phyloP scores from a whole-genome alignment of 2,113 vertebrate species.

The Ivindomyrus marchei region DNA sequence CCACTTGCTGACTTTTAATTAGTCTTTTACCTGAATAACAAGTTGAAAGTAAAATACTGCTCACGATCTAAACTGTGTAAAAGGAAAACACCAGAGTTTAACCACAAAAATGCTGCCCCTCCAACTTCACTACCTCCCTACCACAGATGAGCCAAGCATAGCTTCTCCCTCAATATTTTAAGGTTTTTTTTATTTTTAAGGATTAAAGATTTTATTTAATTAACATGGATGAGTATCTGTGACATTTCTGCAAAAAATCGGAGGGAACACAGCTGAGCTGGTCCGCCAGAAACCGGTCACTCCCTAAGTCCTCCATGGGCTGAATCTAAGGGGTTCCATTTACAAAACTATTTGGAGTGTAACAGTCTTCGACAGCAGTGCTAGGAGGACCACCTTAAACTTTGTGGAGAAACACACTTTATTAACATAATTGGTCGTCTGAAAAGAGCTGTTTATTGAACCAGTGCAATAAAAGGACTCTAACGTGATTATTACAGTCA shows the following conservation, averaged over 20 bases:
- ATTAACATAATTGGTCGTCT: not conserved
- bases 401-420: not conserved
- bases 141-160: not conserved
- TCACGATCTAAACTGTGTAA: not conserved
- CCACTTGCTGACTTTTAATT: not conserved
- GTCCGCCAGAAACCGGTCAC: not conserved
- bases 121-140: not conserved
- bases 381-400: not conserved
- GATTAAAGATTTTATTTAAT: not conserved
- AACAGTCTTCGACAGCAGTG: not conserved
- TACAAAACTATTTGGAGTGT: not conserved
- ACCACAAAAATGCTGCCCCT: not conserved
- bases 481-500: slow-evolving; percentile 7
- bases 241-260: not conserved
- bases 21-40: not conserved
- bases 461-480: not conserved
- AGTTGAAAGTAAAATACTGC: not conserved
- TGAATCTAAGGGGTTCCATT: not conserved
- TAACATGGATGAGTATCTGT: not conserved
- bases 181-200: not conserved
- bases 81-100: not conserved
- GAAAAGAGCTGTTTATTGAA: not conserved
- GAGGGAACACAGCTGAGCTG: not conserved
- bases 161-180: not conserved
- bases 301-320: not conserved